Percentiles rank a stretch among this genome's conserved stretches.
These are phyloP conservation scores for Imbricaverruca yamaguchii DNA, from an alignment of 2,888 invertebrate species.

Conservation along the genomic window DNA sequence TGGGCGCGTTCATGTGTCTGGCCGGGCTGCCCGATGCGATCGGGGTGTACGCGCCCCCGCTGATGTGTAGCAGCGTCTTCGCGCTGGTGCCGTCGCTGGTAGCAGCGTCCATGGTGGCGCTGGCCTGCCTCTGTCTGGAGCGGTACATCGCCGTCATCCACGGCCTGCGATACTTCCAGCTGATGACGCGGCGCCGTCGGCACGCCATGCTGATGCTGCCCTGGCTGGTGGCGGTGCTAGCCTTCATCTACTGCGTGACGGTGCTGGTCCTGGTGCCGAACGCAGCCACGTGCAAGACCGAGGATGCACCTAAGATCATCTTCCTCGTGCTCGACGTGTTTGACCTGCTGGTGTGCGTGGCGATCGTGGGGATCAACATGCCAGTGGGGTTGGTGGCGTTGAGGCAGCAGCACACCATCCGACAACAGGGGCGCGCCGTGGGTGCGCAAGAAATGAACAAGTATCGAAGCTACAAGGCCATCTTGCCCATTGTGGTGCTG, in stretches of 20 bases:
- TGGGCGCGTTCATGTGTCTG: background rate
- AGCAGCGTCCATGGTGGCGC: background rate
- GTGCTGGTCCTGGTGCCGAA: background rate
- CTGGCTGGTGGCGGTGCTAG: background rate
- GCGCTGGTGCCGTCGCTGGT: background rate
- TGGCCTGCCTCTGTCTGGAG: background rate
- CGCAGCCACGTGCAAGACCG: background rate
- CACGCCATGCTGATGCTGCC: background rate
- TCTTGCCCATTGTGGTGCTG: background rate
- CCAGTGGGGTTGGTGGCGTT: background rate
- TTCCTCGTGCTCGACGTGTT: background rate
- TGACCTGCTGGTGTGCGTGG: background rate
- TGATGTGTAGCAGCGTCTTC: background rate
- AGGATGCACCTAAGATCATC: background rate
- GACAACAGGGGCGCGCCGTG: background rate
- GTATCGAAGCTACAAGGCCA: background rate
- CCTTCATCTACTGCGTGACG: background rate
- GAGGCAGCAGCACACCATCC: background rate
- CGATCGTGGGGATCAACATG: background rate
- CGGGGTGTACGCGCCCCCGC: background rate
- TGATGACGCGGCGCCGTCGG: background rate
- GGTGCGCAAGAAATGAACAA: background rate
- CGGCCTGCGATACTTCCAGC: background rate
- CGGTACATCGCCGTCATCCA: conserved; percentile 3
- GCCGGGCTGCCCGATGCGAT: background rate